Evolutionary conservation across 2,113 vertebrate genomes (phyloP), one percentile per base, ranked within the genome.

Genomic region (Dicaeum eximium): DNA sequence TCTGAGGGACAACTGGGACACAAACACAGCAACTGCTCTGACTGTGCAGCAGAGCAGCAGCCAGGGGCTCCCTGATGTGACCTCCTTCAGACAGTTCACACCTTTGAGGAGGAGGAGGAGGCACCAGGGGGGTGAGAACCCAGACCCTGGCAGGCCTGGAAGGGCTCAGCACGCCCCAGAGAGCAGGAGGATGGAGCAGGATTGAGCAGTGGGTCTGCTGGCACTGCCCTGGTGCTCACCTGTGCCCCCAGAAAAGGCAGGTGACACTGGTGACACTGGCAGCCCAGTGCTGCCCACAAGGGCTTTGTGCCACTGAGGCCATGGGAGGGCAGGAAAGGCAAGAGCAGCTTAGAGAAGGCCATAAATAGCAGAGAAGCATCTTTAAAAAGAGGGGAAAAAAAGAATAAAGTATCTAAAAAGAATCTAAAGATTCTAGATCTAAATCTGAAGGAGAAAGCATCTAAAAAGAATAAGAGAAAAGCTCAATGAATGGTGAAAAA

Each of bases 151-250:
- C 20, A 37, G 75, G 27, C 20, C 80, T 86, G 66, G 31, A 2
- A 38, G 58, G 58, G 62, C 80, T 53, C 71, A 57, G 62, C 27
- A 42, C 0, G 0, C 12, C n/a, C 28, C 44, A 56, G 64, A 7
- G 62, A 15, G 9, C 48, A 35, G 80, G 24, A 51, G 1, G 2
- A 3, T 6, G 15, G 10, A 17, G n/a, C 31, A 0, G 0, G 10
- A 44, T 16, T 20, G 1, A 6, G 9, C 58, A 7, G 12, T 2
- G 53, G 19, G 22, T 4, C 38, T 81, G 72, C 84, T 61, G 70
- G 21, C 9, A 14, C 27, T 15, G 69, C 50, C 83, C 71, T 11
- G 3, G 0, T 0, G 6, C 13, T 77, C 42, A 2, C 31, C 24
- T 21, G 42, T 17, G 23, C 47, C 19, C 56, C 33, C 48, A 73